Evolutionary conservation across 2,888 invertebrate genomes (phyloP), one percentile per base, ranked within the genome.

Genomic region (Sphaerophoria rueppellii): DNA sequence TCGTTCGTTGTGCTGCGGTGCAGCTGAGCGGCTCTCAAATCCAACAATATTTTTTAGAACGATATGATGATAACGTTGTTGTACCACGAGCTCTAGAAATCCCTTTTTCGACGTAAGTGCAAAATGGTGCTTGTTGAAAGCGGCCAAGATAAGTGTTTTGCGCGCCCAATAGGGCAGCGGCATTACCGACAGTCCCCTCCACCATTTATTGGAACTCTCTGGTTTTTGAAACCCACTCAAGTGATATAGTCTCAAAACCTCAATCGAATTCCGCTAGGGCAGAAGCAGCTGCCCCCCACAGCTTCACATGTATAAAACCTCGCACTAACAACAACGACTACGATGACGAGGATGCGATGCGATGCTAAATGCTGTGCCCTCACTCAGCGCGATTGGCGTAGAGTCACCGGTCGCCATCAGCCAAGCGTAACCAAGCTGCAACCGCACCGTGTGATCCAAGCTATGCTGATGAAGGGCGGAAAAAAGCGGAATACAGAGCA

Each of bases 61-160:
- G 55, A 46, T 58, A 74, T 58, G 69, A 40, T 80, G 80, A 80
- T 80, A 80, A 80, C 74, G 80, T 63, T 69, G 80, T 63, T 61
- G 55, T 50, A 48, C 69, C 48, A 61, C 63, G 54, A 50, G 35
- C 7, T 16, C 6, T 12, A 57, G 55, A 46, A 63, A 37, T 73
- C 69, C 54, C 69, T 32, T 54, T 71, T 57, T 24, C 34, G 60
- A 72, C 67, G 77, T 82, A 82, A 82, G 82, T 82, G 82, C 82
- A 82, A 77, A 77, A 72, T 82, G 77, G 72, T 82, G 82, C 77
- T 82, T 43, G 69, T 69, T 82, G 60, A 77, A 77, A 72, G 82
- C 82, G 72, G 50, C 77, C 70, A 69, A 73, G 82, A 82, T 82
- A 82, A 82, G 82, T 82, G 76, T 71, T 76, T 71, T 50, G n/a